These are phyloP conservation scores for Lamellibrachia luymesi DNA, from an alignment of 1,140 invertebrate genomes.

Conservation along the genomic window DNA sequence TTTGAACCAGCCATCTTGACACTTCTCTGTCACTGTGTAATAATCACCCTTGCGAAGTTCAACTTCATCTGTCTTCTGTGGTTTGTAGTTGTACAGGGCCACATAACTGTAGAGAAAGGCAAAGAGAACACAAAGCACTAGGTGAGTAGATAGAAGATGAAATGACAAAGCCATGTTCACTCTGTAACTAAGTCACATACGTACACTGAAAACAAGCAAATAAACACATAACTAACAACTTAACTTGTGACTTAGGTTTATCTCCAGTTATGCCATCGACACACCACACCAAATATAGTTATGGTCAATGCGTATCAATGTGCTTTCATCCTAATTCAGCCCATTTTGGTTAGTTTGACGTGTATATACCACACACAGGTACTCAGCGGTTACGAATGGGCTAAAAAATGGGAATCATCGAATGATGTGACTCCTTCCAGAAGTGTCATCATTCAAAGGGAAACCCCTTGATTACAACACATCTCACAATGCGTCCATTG, in stretches of 20 bases:
- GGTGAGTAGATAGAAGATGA: background rate
- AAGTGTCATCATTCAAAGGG: too few relatives aligned
- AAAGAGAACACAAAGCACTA: background rate
- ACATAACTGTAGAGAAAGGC: slow-evolving; percentile 43
- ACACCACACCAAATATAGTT: too few relatives aligned
- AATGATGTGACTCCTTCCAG: too few relatives aligned
- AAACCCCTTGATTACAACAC: too few relatives aligned
- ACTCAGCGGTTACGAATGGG: too few relatives aligned
- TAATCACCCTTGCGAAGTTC: slow-evolving; percentile 51
- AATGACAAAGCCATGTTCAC: background rate
- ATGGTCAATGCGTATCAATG: too few relatives aligned
- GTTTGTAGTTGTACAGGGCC: slow-evolving; percentile 54
- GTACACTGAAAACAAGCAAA: background rate
- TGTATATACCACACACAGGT: too few relatives aligned
- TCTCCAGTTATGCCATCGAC: too few relatives aligned
- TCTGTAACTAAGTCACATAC: background rate
- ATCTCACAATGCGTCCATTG: too few relatives aligned
- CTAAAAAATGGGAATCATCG: too few relatives aligned
- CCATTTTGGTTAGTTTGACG: too few relatives aligned
- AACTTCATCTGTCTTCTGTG: slow-evolving; percentile 52
- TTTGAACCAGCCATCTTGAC: slow-evolving; percentile 55
- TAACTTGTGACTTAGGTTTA: background rate
- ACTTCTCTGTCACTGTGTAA: slow-evolving; percentile 52
- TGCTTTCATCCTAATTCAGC: too few relatives aligned
- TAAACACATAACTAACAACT: background rate